Base-by-base conservation (phyloP, 1,140 invertebrate species). In the Drosophila asahinai region DNA sequence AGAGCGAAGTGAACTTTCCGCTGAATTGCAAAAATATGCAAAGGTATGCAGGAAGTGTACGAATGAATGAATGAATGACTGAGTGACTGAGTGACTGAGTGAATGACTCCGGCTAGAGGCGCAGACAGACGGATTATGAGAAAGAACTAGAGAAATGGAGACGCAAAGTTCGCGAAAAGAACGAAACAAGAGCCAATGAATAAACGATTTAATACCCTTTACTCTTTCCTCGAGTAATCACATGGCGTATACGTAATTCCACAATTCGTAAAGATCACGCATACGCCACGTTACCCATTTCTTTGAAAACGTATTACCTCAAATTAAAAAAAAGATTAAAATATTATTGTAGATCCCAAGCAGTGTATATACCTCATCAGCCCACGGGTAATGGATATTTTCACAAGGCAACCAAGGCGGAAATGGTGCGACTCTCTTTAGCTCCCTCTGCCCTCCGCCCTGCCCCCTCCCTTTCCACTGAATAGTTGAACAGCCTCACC, bases 1-100 rank as follows among this genome's bases (percentile, higher is more conserved):
- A 59, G 74, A 83, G 63, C 52, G 80, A 72, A 87, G 80, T 59
- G 61, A 87, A 87, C 81, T 89, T 87, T 83, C 73, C 84, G 81
- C 84, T 84, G 86, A 89, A 89, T 90, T 89, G 86, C 86, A 89
- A 84, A 89, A 89, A 89, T 89, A 89, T 89, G 86, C 84, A 89
- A 89, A 89, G 84, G 81, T 89, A 90, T 81, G 77, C 76, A 64
- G 66, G 68, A 75, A 81, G 75, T 62, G 64, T 62, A 65, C 72
- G 63, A 68, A 52, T 64, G 45, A 60, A 60, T 77, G 74, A 77
- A 71, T 71, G 80, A 57, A 49, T 83, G 76, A 64, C 58, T 65
- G 61, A 48, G 22, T 62, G 55, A 49, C 12, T 80, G 81, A 72
- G 17, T 70, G 67, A 71, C 11, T 70, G 51, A 71, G 27, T 70